Evolutionary conservation across 2,888 invertebrate species (phyloP).

Genomic region (Baccha elongata): DNA sequence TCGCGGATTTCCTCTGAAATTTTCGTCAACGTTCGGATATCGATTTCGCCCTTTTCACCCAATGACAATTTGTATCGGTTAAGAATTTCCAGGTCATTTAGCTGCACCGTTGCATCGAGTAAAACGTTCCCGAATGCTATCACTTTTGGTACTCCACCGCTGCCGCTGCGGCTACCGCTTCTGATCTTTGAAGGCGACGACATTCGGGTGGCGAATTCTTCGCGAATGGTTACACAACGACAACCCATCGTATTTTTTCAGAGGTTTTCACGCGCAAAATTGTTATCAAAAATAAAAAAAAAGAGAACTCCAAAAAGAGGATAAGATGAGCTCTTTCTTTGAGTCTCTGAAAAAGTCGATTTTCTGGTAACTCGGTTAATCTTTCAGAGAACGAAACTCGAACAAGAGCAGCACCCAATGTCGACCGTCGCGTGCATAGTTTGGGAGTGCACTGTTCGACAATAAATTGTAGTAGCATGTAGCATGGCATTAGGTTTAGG

Average conservation of each 20-base stretch:
- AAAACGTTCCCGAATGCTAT: slow-evolving; percentile 81
- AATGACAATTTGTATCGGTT: slow-evolving; percentile 76
- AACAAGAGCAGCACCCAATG: slow-evolving; percentile 9
- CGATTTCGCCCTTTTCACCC: slow-evolving; percentile 79
- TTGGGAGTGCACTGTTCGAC: slow-evolving; percentile 45
- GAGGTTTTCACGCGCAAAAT: slow-evolving; percentile 2
- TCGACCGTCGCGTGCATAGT: slow-evolving; percentile 65
- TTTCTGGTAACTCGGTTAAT: neutral
- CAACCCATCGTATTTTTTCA: slow-evolving; percentile 43
- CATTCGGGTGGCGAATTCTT: slow-evolving; percentile 68
- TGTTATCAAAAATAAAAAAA: slow-evolving; percentile 3
- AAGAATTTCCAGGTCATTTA: slow-evolving; percentile 78
- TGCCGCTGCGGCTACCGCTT: neutral
- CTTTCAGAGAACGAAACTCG: neutral
- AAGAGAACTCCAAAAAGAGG: slow-evolving; percentile 6
- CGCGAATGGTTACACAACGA: slow-evolving; percentile 71
- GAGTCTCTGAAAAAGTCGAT: slow-evolving; percentile 13
- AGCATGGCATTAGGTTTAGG: slow-evolving; percentile 19
- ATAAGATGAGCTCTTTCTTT: slow-evolving; percentile 2
- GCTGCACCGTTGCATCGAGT: slow-evolving; percentile 78
- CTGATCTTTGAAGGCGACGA: slow-evolving; percentile 55
- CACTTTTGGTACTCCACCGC: slow-evolving; percentile 77
- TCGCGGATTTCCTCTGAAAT: slow-evolving; percentile 76
- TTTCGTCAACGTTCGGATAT: slow-evolving; percentile 76
- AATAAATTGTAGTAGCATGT: slow-evolving; percentile 20